A percentile compares a stretch with the other conserved stretches of the same genome.
Evolutionary conservation across 1,140 invertebrate genomes (phyloP).

Genomic region (Parasteatoda tepidariorum): DNA sequence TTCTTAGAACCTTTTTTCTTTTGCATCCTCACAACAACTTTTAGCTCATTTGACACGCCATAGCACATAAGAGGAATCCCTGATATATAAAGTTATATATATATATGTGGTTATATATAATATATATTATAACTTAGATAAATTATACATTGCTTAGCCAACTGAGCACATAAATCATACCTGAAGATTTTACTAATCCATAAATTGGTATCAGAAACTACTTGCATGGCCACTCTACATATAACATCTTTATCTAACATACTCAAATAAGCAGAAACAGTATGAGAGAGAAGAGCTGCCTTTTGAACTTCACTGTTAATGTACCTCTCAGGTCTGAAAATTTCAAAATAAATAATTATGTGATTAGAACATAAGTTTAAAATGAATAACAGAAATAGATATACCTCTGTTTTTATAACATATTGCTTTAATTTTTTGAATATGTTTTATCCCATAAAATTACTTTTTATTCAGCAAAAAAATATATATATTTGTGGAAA

Average conservation of each 20-base stretch:
- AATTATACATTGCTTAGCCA: no score
- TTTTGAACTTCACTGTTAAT: slow-evolving; percentile 71
- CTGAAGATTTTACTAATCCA: slow-evolving; percentile 85
- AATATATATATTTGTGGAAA: no score
- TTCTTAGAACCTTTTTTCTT: no score
- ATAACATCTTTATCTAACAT: slow-evolving; percentile 78
- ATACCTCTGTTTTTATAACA: not conserved
- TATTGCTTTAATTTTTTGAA: not conserved
- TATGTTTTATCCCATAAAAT: not conserved
- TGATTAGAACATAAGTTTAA: not conserved
- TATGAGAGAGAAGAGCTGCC: slow-evolving; percentile 79
- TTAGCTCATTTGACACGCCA: no score
- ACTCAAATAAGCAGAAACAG: slow-evolving; percentile 79
- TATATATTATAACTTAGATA: no score
- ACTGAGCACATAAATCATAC: slow-evolving; percentile 67
- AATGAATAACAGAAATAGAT: not conserved
- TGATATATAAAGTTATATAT: no score
- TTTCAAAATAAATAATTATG: no score
- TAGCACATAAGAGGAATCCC: no score
- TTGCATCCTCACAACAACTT: no score
- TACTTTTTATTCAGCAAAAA: not conserved
- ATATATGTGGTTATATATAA: no score
- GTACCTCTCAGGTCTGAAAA: slow-evolving; percentile 14
- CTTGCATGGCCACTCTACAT: slow-evolving; percentile 77
- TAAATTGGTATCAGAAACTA: slow-evolving; percentile 80